phyloP scores from a whole-genome alignment of 2,888 invertebrate species.

The Clepsis dumicolana region DNA sequence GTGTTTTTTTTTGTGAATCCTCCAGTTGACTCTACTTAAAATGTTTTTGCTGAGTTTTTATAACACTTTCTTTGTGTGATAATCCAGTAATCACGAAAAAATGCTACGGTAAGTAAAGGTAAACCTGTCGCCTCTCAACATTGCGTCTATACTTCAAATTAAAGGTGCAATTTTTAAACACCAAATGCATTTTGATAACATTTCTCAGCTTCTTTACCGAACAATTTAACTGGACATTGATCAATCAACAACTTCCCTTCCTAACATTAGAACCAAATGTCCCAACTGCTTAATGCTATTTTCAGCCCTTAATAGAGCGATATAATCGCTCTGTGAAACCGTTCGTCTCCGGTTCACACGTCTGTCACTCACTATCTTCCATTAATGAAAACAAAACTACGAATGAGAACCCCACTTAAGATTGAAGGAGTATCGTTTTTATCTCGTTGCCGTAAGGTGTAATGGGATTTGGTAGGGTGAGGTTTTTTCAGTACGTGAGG shows the following conservation, averaged over 20 bases:
- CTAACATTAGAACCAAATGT: constrained; percentile 45
- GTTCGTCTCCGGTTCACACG: constrained; percentile 74
- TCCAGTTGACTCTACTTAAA: too few relatives aligned
- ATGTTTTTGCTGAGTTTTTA: too few relatives aligned
- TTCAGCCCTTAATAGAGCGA: constrained; percentile 46
- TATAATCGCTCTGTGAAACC: constrained; percentile 72
- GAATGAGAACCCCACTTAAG: constrained; percentile 2
- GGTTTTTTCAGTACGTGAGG: not conserved
- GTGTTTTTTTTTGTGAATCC: too few relatives aligned
- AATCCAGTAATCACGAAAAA: too few relatives aligned
- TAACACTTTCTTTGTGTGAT: too few relatives aligned
- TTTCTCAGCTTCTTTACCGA: not conserved
- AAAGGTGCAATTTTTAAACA: too few relatives aligned
- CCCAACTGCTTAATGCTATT: constrained; percentile 50
- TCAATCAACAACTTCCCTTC: constrained; percentile 42
- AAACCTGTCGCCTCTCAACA: too few relatives aligned
- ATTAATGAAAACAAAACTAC: constrained; percentile 67
- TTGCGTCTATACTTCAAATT: too few relatives aligned
- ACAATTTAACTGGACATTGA: not conserved
- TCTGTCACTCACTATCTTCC: constrained; percentile 66
- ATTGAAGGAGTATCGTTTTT: not conserved
- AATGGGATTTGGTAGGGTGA: not conserved
- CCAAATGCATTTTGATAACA: not conserved
- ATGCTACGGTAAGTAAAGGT: too few relatives aligned
- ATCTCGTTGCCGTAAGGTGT: not conserved